These are phyloP conservation scores for Albula goreensis DNA, from an alignment of 2,113 vertebrate species.

Conservation along the genomic window DNA sequence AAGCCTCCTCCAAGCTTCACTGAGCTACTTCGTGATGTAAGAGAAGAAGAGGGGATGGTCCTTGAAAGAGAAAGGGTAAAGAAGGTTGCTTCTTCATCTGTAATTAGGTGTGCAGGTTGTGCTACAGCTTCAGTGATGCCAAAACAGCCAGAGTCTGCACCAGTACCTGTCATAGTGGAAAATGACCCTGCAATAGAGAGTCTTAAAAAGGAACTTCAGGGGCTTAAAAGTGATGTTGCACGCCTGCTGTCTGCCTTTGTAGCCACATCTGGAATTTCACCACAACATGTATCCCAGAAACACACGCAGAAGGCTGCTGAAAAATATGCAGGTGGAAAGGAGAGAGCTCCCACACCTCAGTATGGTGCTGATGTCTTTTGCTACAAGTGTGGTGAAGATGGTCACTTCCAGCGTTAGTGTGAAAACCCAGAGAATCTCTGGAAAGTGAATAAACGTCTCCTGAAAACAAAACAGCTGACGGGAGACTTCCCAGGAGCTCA, in stretches of 20 bases:
- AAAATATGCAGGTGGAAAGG: too few species aligned
- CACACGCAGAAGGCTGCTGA: too few species aligned
- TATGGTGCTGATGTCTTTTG: constrained; percentile 31
- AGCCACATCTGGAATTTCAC: neutral
- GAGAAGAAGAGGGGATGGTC: constrained; percentile 30
- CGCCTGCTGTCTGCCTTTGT: too few species aligned
- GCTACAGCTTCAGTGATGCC: neutral
- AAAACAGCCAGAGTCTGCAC: neutral
- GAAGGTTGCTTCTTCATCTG: neutral
- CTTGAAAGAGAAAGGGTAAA: neutral
- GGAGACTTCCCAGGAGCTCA: constrained; percentile 35
- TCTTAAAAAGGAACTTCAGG: neutral
- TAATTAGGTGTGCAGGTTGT: neutral
- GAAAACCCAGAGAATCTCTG: neutral
- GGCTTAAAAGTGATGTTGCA: too few species aligned
- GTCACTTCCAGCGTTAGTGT: constrained; percentile 30
- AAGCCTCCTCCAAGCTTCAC: too few species aligned
- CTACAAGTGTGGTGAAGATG: constrained; percentile 38
- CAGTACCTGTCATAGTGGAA: neutral
- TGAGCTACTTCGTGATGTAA: too few species aligned
- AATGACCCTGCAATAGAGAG: neutral
- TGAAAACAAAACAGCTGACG: neutral
- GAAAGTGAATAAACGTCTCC: too few species aligned
- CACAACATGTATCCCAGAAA: too few species aligned
- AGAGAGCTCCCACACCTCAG: too few species aligned